A percentile compares a stretch with the other conserved stretches of the same genome.
phyloP scores from a whole-genome alignment of 1,140 invertebrate species.

The Pantala flavescens region DNA sequence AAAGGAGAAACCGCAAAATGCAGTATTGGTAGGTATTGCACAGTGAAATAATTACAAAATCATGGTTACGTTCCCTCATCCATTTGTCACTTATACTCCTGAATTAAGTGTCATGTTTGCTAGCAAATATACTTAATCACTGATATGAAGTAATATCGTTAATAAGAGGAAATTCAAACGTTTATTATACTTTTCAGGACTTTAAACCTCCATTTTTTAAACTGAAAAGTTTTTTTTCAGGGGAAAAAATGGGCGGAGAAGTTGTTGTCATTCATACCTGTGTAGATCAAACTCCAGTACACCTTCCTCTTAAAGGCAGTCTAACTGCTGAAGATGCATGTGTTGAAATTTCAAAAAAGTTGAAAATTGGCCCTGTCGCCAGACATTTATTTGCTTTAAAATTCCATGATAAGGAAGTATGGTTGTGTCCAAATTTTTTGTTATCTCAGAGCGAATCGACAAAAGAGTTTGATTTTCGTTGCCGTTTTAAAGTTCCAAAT shows the following conservation, averaged over 20 bases:
- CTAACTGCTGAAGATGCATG: conserved; percentile 56
- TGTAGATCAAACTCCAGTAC: neutral
- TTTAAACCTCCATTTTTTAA: too few species aligned
- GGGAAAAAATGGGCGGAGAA: neutral
- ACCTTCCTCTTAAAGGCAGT: neutral
- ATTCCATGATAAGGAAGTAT: conserved; percentile 46
- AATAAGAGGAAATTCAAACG: too few species aligned
- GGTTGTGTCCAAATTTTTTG: conserved; percentile 48
- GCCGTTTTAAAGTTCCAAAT: conserved; percentile 60
- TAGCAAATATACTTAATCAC: too few species aligned
- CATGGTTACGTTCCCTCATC: too few species aligned
- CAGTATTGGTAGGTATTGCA: too few species aligned
- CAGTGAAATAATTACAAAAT: too few species aligned
- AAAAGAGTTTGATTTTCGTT: conserved; percentile 56
- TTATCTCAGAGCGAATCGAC: conserved; percentile 39
- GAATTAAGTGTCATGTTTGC: too few species aligned
- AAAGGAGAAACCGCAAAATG: too few species aligned
- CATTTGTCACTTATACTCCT: too few species aligned
- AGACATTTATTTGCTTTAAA: conserved; percentile 64
- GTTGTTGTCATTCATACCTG: neutral
- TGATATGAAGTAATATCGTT: too few species aligned
- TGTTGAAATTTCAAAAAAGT: conserved; percentile 51
- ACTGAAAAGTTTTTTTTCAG: neutral
- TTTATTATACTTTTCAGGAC: too few species aligned
- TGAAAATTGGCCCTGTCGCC: conserved; percentile 61